Evolutionary conservation across 2,888 invertebrate species (phyloP), one percentile per base, ranked within the genome.

Genomic region (Chromoteleia sp.): DNA sequence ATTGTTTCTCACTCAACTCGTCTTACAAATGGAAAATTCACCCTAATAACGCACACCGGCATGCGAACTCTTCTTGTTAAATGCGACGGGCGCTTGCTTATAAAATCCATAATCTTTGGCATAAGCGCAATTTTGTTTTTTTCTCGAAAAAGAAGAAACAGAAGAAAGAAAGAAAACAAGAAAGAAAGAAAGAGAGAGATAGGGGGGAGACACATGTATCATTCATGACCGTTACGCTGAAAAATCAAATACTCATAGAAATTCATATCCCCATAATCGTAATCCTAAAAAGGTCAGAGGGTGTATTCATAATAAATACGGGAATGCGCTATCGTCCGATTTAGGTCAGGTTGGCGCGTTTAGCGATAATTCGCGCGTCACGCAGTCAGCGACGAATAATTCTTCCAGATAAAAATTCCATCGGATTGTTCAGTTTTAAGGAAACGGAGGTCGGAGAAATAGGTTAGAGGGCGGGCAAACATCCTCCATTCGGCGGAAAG

Each of bases 381-480:
- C 68, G 45, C 68, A 33, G 30, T 50, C 25, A 7, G 41, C 6
- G 54, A 17, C 21, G n/a, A 70, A 56, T 58, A 48, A 71, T 71
- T 59, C 33, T 2, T n/a, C 7, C 50, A n/a, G 30, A 56, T 48
- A 56, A 63, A 74, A 65, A 65, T 74, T 65, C 45, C 58, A 12
- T 33, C 25, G 65, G 67, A 73, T 79, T 58, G 41, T 79, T 79
- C 50, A 50, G 50, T 67, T 65, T 59, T 67, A 30, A 65, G 76
- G 63, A 71, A 67, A 67, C 63, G 21, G 74, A 70, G 83, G 48
- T 76, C 80, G 63, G 50, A 41, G 50, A 83, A 83, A 83, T 77
- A 65, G 83, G 81, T 78, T 82, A 76, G 73, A 82, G 73, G 79
- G 68, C 50, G 78, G 71, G 56, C 45, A 17, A 56, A 61, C 58